Percentiles rank a stretch among this genome's conserved stretches.
Conservation (phyloP, 2,888 invertebrate genomes). For the Tenthredo livida region DNA sequence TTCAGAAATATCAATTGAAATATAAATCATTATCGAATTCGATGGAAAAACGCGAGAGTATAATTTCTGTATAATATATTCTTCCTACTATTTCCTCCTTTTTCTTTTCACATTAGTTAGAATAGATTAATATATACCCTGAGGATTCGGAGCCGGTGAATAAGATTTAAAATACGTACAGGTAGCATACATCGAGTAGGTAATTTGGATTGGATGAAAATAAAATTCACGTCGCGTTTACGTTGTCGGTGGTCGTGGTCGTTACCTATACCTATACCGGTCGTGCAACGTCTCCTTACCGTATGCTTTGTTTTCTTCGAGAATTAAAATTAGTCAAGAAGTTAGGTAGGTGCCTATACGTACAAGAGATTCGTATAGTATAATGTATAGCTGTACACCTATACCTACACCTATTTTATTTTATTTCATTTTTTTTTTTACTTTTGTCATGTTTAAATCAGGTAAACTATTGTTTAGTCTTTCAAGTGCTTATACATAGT, state of each 20-base stretch:
- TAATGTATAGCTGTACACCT: not conserved
- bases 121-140: not conserved
- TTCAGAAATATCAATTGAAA: too few species aligned
- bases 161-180: not conserved
- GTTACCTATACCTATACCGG: not conserved
- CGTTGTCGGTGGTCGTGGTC: slow-evolving; percentile 37
- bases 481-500: not conserved
- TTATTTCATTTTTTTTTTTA: too few species aligned
- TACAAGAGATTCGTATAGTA: not conserved
- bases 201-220: not conserved
- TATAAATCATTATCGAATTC: not conserved
- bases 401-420: too few species aligned
- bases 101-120: too few species aligned
- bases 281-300: not conserved
- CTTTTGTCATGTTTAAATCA: not conserved
- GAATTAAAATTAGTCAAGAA: not conserved
- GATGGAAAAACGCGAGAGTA: not conserved
- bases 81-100: too few species aligned
- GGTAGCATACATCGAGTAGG: not conserved
- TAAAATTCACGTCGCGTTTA: slow-evolving; percentile 27
- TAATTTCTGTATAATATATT: too few species aligned
- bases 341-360: not conserved
- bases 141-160: too few species aligned
- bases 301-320: not conserved
- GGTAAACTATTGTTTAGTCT: not conserved